Percentiles rank a stretch among this genome's conserved stretches.
These are phyloP conservation scores for Aleadryas rufinucha DNA, from an alignment of 2,113 vertebrate genomes.

Conservation along the genomic window DNA sequence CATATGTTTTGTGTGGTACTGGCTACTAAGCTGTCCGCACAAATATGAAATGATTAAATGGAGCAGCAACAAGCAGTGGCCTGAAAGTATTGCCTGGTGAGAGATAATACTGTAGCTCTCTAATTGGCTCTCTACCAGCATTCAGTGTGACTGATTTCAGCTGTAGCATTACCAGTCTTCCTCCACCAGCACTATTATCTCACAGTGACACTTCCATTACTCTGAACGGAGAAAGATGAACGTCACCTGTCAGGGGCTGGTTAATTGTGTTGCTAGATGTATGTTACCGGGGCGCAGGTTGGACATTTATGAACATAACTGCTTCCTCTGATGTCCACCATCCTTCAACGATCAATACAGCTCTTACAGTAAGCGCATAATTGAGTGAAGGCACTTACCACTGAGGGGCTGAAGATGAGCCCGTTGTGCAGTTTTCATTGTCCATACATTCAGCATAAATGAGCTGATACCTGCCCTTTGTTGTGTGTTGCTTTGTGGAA, in stretches of 20 bases:
- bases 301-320: slow-evolving; percentile 88
- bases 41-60: slow-evolving; percentile 68
- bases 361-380: slow-evolving; percentile 79
- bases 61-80: slow-evolving; percentile 58
- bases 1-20: slow-evolving; percentile 6
- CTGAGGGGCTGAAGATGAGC: slow-evolving; percentile 72
- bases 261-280: slow-evolving; percentile 96
- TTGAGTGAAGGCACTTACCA: slow-evolving; percentile 81
- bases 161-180: slow-evolving; percentile 74
- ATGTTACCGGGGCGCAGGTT: slow-evolving; percentile 81
- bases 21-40: slow-evolving; percentile 39
- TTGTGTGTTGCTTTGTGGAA: slow-evolving; percentile 73
- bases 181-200: slow-evolving; percentile 88
- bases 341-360: slow-evolving; percentile 82
- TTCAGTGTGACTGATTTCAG: slow-evolving; percentile 78
- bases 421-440: slow-evolving; percentile 69
- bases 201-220: slow-evolving; percentile 92
- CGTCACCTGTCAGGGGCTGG: slow-evolving; percentile 88
- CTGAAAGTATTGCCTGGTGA: slow-evolving; percentile 68
- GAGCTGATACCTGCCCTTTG: slow-evolving; percentile 77
- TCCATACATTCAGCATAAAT: slow-evolving; percentile 77
- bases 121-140: slow-evolving; percentile 77
- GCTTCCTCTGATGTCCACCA: slow-evolving; percentile 79
- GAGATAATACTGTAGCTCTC: slow-evolving; percentile 71
- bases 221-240: slow-evolving; percentile 92